Evolutionary conservation across 2,888 invertebrate species (phyloP).

Genomic region (Andricus quercusramuli): DNA sequence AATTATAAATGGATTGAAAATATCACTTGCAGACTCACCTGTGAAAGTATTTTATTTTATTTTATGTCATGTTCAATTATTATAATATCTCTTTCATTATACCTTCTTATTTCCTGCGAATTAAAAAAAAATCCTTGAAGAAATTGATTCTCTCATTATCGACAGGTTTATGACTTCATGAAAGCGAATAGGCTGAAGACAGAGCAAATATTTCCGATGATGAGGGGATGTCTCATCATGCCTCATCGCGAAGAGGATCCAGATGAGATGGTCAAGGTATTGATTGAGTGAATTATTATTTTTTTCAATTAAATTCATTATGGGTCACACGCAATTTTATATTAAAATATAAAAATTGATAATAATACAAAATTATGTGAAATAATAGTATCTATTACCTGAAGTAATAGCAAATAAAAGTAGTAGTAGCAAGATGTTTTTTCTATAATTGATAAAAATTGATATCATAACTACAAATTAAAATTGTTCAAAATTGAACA

Average conservation of each 20-base stretch:
- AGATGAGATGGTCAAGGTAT: slow-evolving; percentile 81
- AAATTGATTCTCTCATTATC: slow-evolving; percentile 10
- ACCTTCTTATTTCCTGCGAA: neutral
- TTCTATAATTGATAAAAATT: no score
- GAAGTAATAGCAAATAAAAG: no score
- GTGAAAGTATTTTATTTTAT: neutral
- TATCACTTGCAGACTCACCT: neutral
- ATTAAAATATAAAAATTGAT: no score
- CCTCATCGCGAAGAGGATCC: slow-evolving; percentile 82
- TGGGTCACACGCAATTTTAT: no score
- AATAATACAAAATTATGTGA: no score
- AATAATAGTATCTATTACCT: no score
- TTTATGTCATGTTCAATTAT: neutral
- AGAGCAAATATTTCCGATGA: slow-evolving; percentile 72
- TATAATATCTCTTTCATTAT: neutral
- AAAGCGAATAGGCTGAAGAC: slow-evolving; percentile 68
- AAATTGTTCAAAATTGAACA: no score
- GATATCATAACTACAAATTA: no score
- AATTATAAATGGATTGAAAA: neutral
- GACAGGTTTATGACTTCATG: slow-evolving; percentile 72
- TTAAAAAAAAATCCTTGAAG: neutral
- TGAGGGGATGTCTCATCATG: slow-evolving; percentile 78
- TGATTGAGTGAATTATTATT: slow-evolving; percentile 1
- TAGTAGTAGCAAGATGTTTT: no score
- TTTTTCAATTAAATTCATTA: no score